Conservation (phyloP, 2,113 vertebrate genomes). For the Bos taurus region DNA sequence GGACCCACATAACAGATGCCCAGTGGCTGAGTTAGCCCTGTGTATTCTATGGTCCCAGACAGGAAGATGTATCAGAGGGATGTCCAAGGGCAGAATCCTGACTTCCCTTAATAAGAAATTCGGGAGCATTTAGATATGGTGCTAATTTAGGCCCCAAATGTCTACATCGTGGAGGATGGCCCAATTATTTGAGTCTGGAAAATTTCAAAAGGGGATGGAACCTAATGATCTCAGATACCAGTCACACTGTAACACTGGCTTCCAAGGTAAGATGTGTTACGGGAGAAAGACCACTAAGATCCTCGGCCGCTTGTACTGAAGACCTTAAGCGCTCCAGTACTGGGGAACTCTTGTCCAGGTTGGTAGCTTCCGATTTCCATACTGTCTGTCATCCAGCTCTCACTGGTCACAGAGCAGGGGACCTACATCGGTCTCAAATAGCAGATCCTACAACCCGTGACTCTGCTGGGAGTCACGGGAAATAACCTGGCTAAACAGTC, state of each 20-base stretch:
- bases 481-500: not conserved
- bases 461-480: not conserved
- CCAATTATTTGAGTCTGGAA: not conserved
- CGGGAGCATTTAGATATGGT: fast-evolving
- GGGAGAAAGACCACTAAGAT: not conserved
- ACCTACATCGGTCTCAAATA: fast-evolving
- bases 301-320: fast-evolving
- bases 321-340: fast-evolving
- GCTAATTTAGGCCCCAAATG: not conserved
- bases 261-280: fast-evolving
- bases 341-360: not conserved
- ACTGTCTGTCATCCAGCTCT: not conserved
- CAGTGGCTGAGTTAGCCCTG: not conserved
- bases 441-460: fast-evolving
- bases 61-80: fast-evolving
- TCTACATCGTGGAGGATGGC: fast-evolving
- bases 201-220: not conserved
- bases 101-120: too few relatives aligned
- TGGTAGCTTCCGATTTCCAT: not conserved
- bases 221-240: fast-evolving
- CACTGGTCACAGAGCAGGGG: not conserved
- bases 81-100: not conserved
- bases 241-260: fast-evolving
- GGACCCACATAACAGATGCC: not conserved
- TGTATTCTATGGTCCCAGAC: fast-evolving